Evolutionary conservation across 2,113 vertebrate species (phyloP).

Genomic region (Strix aluco): DNA sequence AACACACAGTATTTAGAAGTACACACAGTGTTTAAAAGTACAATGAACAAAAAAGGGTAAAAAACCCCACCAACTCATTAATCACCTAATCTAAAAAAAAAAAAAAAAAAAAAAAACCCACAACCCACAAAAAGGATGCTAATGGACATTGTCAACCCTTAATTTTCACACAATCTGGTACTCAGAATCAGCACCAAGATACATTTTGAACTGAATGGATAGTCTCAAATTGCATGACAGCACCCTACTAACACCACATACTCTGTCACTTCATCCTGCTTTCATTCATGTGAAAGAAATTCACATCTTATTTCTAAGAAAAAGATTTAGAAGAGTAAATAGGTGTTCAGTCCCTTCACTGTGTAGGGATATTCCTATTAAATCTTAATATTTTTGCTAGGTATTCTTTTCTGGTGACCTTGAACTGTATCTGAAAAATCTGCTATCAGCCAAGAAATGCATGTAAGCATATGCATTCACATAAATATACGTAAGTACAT

Average conservation of each 20-base stretch:
- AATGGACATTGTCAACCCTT: not conserved
- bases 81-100: not conserved
- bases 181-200: not conserved
- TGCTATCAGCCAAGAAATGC: not conserved
- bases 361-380: not conserved
- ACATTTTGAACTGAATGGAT: not conserved
- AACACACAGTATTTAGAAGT: not conserved
- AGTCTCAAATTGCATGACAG: not conserved
- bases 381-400: not conserved
- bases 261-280: not conserved
- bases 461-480: not conserved
- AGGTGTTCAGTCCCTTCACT: not conserved
- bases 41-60: not conserved
- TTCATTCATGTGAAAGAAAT: not conserved
- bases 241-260: not conserved
- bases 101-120: not conserved
- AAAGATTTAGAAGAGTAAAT: not conserved
- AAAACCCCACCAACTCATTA: accelerated
- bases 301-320: not conserved
- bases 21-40: not conserved
- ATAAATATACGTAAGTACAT: not conserved
- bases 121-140: not conserved
- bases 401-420: not conserved
- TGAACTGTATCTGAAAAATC: not conserved
- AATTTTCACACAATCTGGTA: not conserved